Evolutionary conservation across 2,888 invertebrate species (phyloP).

Genomic region (Drosophila formosana): DNA sequence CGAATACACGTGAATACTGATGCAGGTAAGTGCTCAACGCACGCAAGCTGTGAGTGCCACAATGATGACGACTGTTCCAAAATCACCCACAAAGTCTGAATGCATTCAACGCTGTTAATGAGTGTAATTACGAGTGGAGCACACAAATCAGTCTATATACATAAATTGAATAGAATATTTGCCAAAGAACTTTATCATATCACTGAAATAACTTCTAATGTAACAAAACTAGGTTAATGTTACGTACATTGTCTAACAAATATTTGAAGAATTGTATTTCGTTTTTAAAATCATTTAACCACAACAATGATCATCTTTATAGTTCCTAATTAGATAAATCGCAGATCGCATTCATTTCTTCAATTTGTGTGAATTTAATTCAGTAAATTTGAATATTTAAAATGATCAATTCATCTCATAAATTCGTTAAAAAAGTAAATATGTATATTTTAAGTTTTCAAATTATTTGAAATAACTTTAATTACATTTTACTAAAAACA

Average conservation of each 20-base stretch:
- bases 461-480: too few species aligned
- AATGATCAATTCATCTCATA: too few species aligned
- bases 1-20: slow-evolving; percentile 8
- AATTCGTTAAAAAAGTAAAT: too few species aligned
- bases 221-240: background rate
- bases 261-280: background rate
- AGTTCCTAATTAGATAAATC: too few species aligned
- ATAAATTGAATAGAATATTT: background rate
- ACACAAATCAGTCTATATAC: background rate
- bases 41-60: slow-evolving; percentile 28
- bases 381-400: too few species aligned
- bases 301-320: too few species aligned
- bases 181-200: background rate
- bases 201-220: background rate
- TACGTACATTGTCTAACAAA: background rate
- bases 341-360: too few species aligned
- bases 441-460: too few species aligned
- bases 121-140: background rate
- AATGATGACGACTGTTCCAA: background rate
- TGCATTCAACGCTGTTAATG: slow-evolving; percentile 6
- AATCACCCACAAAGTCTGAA: slow-evolving; percentile 4
- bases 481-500: too few species aligned
- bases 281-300: too few species aligned
- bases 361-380: too few species aligned
- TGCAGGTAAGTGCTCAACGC: slow-evolving; percentile 1